Conservation (phyloP, 2,797 vertebrate species). For the Rhinoraja longicauda region DNA sequence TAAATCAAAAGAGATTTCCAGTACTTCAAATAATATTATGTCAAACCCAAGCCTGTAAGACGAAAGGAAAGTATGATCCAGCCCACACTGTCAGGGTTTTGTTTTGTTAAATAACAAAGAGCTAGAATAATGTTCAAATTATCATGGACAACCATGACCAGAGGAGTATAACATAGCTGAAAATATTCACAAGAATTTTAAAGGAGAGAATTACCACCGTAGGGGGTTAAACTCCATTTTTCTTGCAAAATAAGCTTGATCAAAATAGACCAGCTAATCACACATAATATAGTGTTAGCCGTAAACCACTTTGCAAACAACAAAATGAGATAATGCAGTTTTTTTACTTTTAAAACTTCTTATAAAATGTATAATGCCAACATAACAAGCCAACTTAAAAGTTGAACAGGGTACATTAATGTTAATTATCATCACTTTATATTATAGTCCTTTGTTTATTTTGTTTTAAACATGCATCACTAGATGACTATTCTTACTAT, state of each 20-base stretch:
- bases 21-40: not conserved
- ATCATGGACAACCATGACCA: not conserved
- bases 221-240: not conserved
- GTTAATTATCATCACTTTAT: not conserved
- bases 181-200: conserved; percentile 27
- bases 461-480: not conserved
- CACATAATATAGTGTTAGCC: not conserved
- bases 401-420: not conserved
- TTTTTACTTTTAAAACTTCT: not conserved
- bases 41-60: not conserved
- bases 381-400: not conserved
- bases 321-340: conserved; percentile 21
- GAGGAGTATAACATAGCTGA: not conserved
- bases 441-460: not conserved
- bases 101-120: not conserved
- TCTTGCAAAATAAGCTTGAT: not conserved
- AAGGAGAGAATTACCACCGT: not conserved
- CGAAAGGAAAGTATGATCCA: not conserved
- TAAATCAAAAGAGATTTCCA: not conserved
- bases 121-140: not conserved
- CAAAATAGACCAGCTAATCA: not conserved
- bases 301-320: not conserved
- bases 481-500: not conserved
- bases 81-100: not conserved
- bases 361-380: not conserved